Conservation (phyloP, 2,888 invertebrate species). For the Dicranocentrus wangi region DNA sequence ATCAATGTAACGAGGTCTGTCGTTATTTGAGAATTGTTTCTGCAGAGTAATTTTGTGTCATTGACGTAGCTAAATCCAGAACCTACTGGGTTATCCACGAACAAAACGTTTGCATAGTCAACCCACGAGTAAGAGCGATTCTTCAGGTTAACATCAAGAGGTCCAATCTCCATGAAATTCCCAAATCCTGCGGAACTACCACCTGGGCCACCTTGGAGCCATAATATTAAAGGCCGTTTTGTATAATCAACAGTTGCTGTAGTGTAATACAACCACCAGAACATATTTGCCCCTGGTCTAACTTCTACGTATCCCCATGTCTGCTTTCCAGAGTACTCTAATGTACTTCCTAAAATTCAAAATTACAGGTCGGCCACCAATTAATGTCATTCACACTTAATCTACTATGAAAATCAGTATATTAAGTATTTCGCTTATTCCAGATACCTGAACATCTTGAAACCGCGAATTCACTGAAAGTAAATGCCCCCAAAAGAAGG, state of each 20-base stretch:
- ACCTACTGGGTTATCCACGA: constrained; percentile 93
- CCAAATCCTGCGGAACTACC: constrained; percentile 87
- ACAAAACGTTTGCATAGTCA: constrained; percentile 77
- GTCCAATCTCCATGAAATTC: constrained; percentile 90
- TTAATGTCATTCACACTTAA: too few species aligned
- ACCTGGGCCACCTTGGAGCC: constrained; percentile 92
- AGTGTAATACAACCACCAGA: constrained; percentile 90
- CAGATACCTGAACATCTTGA: background rate
- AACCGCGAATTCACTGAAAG: background rate
- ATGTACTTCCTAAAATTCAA: constrained; percentile 38
- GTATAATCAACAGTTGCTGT: constrained; percentile 79
- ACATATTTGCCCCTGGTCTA: constrained; percentile 85
- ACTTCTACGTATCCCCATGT: constrained; percentile 85
- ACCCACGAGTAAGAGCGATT: constrained; percentile 86
- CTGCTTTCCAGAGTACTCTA: constrained; percentile 77
- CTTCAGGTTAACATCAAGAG: constrained; percentile 81
- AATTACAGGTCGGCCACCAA: background rate
- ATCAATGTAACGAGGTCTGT: constrained; percentile 84
- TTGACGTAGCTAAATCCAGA: constrained; percentile 89
- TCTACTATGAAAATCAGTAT: too few species aligned
- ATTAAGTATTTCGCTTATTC: background rate
- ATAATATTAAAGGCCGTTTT: constrained; percentile 85
- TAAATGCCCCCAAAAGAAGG: background rate
- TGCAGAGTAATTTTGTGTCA: constrained; percentile 76
- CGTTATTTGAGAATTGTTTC: constrained; percentile 81